Evolutionary conservation across 2,797 vertebrate genomes (phyloP).

Genomic region (Diglossa cyanea): DNA sequence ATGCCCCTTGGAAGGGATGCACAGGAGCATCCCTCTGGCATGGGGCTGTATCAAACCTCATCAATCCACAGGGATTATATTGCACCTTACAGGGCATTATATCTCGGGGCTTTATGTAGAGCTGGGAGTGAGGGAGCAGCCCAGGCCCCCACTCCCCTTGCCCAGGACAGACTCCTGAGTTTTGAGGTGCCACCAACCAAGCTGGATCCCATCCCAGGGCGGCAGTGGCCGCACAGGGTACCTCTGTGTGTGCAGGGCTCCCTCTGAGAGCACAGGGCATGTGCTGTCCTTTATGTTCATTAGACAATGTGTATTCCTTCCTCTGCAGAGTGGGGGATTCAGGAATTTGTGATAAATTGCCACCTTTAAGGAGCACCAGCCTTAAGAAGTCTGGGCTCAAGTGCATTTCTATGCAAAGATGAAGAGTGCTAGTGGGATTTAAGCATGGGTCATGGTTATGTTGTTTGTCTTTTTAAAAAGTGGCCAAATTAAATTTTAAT

Average conservation of each 20-base stretch:
- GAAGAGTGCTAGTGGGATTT: neutral
- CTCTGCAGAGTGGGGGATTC: neutral
- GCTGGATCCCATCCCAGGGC: neutral
- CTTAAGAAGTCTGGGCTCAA: neutral
- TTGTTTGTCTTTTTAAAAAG: neutral
- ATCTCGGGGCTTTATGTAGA: fast-evolving
- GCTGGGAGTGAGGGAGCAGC: neutral
- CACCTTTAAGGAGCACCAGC: neutral
- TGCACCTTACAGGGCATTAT: neutral
- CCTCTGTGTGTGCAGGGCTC: neutral
- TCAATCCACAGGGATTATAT: neutral
- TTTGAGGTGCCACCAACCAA: neutral
- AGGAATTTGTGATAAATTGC: neutral
- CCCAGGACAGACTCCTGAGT: neutral
- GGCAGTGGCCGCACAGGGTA: fast-evolving
- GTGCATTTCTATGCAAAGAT: neutral
- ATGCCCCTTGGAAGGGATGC: neutral
- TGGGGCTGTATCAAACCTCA: neutral
- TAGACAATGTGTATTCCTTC: neutral
- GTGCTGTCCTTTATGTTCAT: neutral
- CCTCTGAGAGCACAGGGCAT: fast-evolving
- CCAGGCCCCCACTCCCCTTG: neutral
- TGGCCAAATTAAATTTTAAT: neutral
- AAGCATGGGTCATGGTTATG: neutral
- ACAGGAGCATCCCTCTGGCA: neutral